Base-by-base conservation (phyloP, 2,797 vertebrate species). In the Garrulus glandarius region DNA sequence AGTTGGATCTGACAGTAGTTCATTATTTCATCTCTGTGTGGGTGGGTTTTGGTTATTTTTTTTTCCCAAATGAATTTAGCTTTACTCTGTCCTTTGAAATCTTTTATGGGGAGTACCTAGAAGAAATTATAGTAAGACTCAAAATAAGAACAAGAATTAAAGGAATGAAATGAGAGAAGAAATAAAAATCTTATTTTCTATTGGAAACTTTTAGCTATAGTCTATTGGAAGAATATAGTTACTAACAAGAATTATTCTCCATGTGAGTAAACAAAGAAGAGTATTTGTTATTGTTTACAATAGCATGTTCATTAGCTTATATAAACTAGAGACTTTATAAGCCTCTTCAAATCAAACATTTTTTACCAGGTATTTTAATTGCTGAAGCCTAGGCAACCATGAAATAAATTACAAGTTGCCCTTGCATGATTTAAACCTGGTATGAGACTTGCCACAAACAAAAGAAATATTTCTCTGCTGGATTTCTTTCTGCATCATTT, bases 401-500 rank as follows among this genome's bases (percentile, higher is more conserved):
- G 79, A 95, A 95, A 96, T 94, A 96, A 90, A 96, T 95, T 90
- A 92, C 77, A 96, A 78, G 85, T 79, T 90, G 60, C 65, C 43
- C 36, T 95, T 97, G 82, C 74, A 71, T 94, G 90, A 95, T 84
- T 94, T 95, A 97, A 94, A 84, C 89, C 83, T 79, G 71, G 89
- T 96, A 71, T 95, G 84, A 95, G 84, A 92, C 94, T 94, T 95
- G 65, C 88, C 88, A 96, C 92, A 96, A 98, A 97, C 83, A 94
- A 94, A 95, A 97, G 86, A 96, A 97, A 97, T 96, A 97, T 96
- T 97, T 96, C 96, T 94, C 97, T 87, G 80, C 84, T 93, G 95
- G 96, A 90, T 93, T 96, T 88, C 96, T 98, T 97, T 98, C 97
- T 98, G 98, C 98, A 98, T 98, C 98, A 98, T 98, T 98, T 98